Evolutionary conservation across 2,888 invertebrate species (phyloP), one percentile per base, ranked within the genome.

Genomic region (Agelastica alni): DNA sequence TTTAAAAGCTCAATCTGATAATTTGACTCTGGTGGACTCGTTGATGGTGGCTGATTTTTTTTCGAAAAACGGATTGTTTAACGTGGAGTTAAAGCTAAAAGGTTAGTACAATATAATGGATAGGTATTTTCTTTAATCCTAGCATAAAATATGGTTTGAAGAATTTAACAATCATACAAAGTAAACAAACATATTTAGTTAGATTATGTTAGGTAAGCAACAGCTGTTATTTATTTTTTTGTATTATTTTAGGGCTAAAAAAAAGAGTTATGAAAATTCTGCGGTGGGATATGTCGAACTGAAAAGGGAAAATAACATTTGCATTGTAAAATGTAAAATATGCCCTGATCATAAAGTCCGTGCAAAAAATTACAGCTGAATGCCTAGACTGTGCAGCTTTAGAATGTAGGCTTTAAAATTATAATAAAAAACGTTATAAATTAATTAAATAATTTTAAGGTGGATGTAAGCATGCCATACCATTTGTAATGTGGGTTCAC

Each of bases 191-290:
- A 34, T 34, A 34, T 34, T 34, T 34, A 34, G 34, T 34, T 34
- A 34, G 34, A 12, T 12, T 34, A 34, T 34, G 34, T 34, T 34
- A 34, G 34, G 34, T 34, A n/a, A 34, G 34, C 2, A 34, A 34
- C 34, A 34, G 3, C 34, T 34, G n/a, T 34, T n/a, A 34, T 34
- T 12, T 2, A 22, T 22, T 22, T 22, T 22, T 22, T 22, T 22
- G 4, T 22, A 22, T 22, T 22, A 22, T 22, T 22, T 22, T 5
- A 22, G 22, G 22, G 22, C 22, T 4, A 22, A 22, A 22, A 22
- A 6, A 5, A 6, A 22, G 22, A 22, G 22, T 22, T 22, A 22
- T 22, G 4, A 6, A 22, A 4, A 22, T 22, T 22, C 22, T 22
- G 22, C 22, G 22, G 22, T 22, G 6, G 22, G 22, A 22, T 22